A percentile compares a stretch with the other conserved stretches of the same genome.
These are phyloP conservation scores for Drosophila mimetica DNA, from an alignment of 2,888 invertebrate species.

Conservation along the genomic window DNA sequence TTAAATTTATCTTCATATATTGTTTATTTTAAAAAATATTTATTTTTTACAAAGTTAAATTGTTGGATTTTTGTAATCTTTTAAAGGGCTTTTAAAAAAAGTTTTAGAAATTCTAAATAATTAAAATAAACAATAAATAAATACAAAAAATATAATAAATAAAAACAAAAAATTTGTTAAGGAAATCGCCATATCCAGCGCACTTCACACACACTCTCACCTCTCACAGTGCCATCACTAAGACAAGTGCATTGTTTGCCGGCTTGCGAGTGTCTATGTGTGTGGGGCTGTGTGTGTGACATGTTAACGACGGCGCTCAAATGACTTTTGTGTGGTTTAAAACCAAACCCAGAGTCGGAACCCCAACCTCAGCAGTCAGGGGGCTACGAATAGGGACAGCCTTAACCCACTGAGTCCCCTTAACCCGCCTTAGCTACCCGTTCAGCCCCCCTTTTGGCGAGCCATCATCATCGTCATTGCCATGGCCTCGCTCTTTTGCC, in stretches of 20 bases:
- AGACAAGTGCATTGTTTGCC: slow-evolving; percentile 35
- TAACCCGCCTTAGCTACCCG: slow-evolving; percentile 4
- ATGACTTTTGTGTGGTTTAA: slow-evolving; percentile 81
- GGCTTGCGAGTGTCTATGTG: slow-evolving; percentile 17
- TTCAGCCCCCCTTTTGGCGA: background rate
- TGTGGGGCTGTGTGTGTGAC: slow-evolving; percentile 59
- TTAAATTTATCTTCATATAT: too few species aligned
- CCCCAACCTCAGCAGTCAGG: slow-evolving; percentile 5
- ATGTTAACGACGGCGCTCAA: slow-evolving; percentile 78
- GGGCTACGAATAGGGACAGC: background rate
- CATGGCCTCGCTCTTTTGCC: slow-evolving; percentile 40
- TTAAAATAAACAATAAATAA: too few species aligned
- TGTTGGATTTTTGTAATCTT: too few species aligned
- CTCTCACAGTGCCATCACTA: slow-evolving; percentile 23
- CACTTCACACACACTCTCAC: background rate
- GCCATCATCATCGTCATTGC: slow-evolving; percentile 40
- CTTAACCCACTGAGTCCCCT: background rate
- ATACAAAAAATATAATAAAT: too few species aligned
- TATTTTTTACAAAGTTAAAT: too few species aligned
- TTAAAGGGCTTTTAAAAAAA: too few species aligned
- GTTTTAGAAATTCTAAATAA: too few species aligned
- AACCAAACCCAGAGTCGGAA: slow-evolving; percentile 50
- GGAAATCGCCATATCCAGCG: background rate
- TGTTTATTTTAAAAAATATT: too few species aligned
- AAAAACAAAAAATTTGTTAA: too few species aligned